These are phyloP conservation scores for Apotomis capreana DNA, from an alignment of 2,888 invertebrate species.

Conservation along the genomic window DNA sequence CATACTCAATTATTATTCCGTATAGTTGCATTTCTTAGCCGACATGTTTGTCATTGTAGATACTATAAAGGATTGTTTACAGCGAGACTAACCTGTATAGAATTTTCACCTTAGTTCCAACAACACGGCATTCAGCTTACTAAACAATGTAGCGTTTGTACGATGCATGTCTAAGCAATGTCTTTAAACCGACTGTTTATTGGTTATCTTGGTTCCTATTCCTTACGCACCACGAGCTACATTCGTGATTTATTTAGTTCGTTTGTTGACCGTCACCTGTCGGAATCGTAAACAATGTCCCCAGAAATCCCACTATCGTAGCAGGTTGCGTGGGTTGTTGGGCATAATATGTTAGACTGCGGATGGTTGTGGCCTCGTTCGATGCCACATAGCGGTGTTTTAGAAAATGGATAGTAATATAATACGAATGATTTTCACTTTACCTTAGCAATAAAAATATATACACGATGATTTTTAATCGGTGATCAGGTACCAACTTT, in stretches of 20 bases:
- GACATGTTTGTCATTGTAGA: constrained; percentile 21
- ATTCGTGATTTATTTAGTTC: constrained; percentile 41
- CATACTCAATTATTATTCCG: constrained; percentile 15
- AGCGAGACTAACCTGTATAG: constrained; percentile 25
- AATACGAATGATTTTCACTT: neutral
- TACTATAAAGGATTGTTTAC: constrained; percentile 28
- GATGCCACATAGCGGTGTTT: constrained; percentile 14
- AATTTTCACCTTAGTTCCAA: constrained; percentile 36
- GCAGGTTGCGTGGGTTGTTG: constrained; percentile 50
- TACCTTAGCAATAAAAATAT: too few species aligned
- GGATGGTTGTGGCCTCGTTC: constrained; percentile 25
- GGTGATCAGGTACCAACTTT: too few species aligned
- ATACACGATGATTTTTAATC: too few species aligned
- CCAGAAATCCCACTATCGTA: constrained; percentile 63
- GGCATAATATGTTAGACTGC: constrained; percentile 31
- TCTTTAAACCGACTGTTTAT: constrained; percentile 10
- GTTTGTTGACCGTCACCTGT: constrained; percentile 67
- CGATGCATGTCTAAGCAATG: constrained; percentile 35
- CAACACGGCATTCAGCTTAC: constrained; percentile 34
- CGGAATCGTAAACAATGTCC: constrained; percentile 67
- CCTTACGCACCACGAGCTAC: neutral
- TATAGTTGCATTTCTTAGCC: constrained; percentile 13
- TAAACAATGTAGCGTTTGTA: constrained; percentile 32
- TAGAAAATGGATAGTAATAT: neutral
- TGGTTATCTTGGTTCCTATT: constrained; percentile 14